phyloP scores from a whole-genome alignment of 2,888 invertebrate species.

The Chymomyza fuscimana region DNA sequence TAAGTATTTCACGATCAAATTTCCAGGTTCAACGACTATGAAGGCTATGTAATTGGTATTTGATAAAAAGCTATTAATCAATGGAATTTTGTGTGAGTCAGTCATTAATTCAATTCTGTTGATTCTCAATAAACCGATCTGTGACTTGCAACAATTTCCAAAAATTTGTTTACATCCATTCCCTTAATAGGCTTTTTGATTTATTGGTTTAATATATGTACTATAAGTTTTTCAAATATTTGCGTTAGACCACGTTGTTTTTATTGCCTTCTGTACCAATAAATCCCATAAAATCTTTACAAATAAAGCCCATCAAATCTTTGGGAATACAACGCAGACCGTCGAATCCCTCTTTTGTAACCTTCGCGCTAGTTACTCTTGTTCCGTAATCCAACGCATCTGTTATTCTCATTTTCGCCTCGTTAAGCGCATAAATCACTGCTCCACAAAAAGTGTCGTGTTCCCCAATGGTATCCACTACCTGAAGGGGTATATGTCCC shows the following conservation, averaged over 20 bases:
- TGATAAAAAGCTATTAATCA: neutral
- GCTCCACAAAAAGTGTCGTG: slow-evolving; percentile 86
- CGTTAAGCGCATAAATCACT: slow-evolving; percentile 81
- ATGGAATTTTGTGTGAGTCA: neutral
- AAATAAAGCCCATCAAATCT: slow-evolving; percentile 37
- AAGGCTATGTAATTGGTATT: no score
- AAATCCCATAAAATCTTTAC: no score
- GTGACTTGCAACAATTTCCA: no score
- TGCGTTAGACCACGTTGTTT: no score
- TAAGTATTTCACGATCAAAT: neutral
- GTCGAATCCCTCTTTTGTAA: slow-evolving; percentile 79
- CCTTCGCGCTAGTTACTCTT: slow-evolving; percentile 83
- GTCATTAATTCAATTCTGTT: neutral
- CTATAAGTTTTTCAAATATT: no score
- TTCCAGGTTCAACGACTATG: no score
- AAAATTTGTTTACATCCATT: no score
- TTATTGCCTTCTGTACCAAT: no score
- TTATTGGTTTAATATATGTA: no score
- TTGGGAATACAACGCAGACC: slow-evolving; percentile 59
- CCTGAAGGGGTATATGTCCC: slow-evolving; percentile 80
- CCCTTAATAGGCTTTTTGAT: no score
- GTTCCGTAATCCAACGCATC: slow-evolving; percentile 83
- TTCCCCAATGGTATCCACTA: slow-evolving; percentile 85
- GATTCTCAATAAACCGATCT: neutral
- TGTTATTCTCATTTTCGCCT: slow-evolving; percentile 77